Evolutionary conservation across 2,113 vertebrate species (phyloP), one percentile per base, ranked within the genome.

Genomic region (Hippocampus guttulatus): DNA sequence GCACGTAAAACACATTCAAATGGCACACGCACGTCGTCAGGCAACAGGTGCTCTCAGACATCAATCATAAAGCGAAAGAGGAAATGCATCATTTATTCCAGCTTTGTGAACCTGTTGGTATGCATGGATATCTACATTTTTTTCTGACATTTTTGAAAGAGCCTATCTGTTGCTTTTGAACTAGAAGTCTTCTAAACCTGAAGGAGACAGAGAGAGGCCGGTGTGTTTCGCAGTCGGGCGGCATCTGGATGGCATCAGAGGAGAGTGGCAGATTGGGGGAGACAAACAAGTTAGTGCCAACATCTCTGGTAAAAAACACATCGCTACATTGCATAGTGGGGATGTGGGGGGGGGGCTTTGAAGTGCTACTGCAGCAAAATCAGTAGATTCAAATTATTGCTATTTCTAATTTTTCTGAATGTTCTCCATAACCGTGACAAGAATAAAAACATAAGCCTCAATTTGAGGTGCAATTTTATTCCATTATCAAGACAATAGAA

Each of bases 191-290:
- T n/a, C n/a, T n/a, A n/a, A n/a, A n/a, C n/a, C n/a, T n/a, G n/a
- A n/a, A n/a, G n/a, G n/a, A n/a, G n/a, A n/a, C n/a, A n/a, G n/a
- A n/a, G n/a, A n/a, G n/a, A n/a, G n/a, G n/a, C n/a, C n/a, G n/a
- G n/a, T n/a, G n/a, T n/a, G n/a, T n/a, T n/a, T n/a, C n/a, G n/a
- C n/a, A n/a, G n/a, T n/a, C n/a, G n/a, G n/a, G n/a, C n/a, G n/a
- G 88, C 6, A 85, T 91, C 96, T 99, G 97, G 89, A 87, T 92
- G 94, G 91, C 90, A 94, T 99, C 96, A 96, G 74, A 61, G 73
- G 78, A 80, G 78, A 81, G 78, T 77, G 86, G 87, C 90, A 88
- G 93, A 99, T 98, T 92, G 86, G 85, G 88, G 83, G 71, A 95
- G 97, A 98, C 96, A 96, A 21, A 63, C 61, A 77, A 90, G 93